Evolutionary conservation across 37 sponge, comb jelly and placozoan species (phyloP).

Genomic region (Petrosia ficiformis): DNA sequence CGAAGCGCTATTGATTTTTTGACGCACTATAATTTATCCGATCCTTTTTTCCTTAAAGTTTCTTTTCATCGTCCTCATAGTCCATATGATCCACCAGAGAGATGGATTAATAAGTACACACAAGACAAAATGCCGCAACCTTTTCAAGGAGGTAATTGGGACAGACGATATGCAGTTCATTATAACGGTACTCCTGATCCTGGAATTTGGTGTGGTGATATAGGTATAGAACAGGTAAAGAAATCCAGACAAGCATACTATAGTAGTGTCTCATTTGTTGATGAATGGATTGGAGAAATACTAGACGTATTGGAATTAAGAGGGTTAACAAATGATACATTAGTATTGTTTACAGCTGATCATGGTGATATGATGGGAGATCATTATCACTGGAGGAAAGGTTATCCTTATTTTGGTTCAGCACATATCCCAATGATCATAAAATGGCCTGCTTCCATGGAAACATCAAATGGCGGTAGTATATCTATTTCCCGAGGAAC

Average conservation of each 20-base stretch:
- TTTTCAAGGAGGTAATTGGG: constrained; percentile 37
- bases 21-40: constrained; percentile 32
- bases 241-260: constrained; percentile 63
- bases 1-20: constrained; percentile 49
- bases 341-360: constrained; percentile 69
- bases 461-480: constrained; percentile 13
- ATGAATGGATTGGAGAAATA: constrained; percentile 71
- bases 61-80: constrained; percentile 82
- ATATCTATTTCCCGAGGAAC: constrained; percentile 31
- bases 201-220: constrained; percentile 66
- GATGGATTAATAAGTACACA: constrained; percentile 43
- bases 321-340: constrained; percentile 37
- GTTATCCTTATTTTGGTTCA: constrained; percentile 56
- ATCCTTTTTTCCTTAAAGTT: constrained; percentile 68
- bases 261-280: constrained; percentile 65
- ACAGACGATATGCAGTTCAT: constrained; percentile 30
- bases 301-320: constrained; percentile 16
- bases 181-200: constrained; percentile 24
- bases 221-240: constrained; percentile 19
- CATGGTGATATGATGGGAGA: constrained; percentile 83
- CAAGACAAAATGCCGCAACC: constrained; percentile 41
- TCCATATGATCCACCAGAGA: constrained; percentile 69
- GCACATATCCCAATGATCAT: constrained; percentile 62
- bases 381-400: constrained; percentile 70
- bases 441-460: constrained; percentile 50